Base-by-base conservation (phyloP, 1,140 invertebrate genomes). In the Hypothenemus hampei region DNA sequence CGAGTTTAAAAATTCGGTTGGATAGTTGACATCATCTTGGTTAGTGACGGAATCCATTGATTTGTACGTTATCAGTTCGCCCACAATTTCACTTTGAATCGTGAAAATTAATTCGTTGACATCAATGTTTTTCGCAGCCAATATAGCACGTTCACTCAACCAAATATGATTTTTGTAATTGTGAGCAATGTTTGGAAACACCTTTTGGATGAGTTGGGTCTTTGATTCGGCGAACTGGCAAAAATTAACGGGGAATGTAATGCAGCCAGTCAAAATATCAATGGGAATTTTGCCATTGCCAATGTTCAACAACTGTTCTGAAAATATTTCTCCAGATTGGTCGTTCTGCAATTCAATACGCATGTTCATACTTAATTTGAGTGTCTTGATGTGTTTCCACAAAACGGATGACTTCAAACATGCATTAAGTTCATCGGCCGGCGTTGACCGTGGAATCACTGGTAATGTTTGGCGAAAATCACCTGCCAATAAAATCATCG, bases 361-460 rank as follows among this genome's bases (percentile, higher is more conserved):
- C 41, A 45, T 45, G 22, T 23, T 45, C 13, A 19, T 45, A 6
- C 13, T 64, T 10, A 73, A 61, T 13, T 58, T 44, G 29, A 73
- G n/a, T 64, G 31, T 69, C 50, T 68, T 50, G 55, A 71, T 64
- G 58, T 64, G 54, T 56, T 48, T 51, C 68, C 72, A 74, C 47
- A 75, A 61, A 53, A 10, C 13, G 19, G 72, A 75, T 61, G 61
- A 60, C 65, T 75, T 77, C 24, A 76, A 62, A 61, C 67, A 75
- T 48, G 70, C 69, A 48, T 73, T 71, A 0, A 75, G 51, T 58
- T 72, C 65, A 65, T 74, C 69, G 44, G 69, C 70, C 22, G 61
- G 61, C 61, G 74, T 76, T 65, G 65, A 58, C 20, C 60, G 57
- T 36, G 62, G 62, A 48, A 69, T 68, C 16, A 75, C 65, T n/a